These are phyloP conservation scores for Dipus sagitta DNA, from an alignment of 2,797 vertebrate species.

Conservation along the genomic window DNA sequence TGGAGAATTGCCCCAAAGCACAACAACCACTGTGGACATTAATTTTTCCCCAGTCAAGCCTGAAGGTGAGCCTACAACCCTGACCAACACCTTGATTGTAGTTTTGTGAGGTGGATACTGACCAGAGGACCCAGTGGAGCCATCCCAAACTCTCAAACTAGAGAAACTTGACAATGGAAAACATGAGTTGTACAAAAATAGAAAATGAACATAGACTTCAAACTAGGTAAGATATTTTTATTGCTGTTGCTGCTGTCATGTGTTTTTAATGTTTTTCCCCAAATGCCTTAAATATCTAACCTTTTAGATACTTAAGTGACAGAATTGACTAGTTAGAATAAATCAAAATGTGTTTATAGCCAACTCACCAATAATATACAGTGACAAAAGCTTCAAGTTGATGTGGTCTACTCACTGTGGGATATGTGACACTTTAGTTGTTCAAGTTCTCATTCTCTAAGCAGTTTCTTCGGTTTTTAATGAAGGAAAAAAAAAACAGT, in stretches of 20 bases:
- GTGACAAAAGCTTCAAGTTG: background rate
- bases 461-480: slow-evolving; percentile 43
- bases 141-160: background rate
- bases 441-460: slow-evolving; percentile 39
- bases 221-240: background rate
- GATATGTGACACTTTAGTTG: background rate
- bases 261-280: background rate
- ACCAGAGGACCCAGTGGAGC: background rate
- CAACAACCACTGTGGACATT: background rate
- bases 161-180: background rate
- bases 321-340: slow-evolving; percentile 14
- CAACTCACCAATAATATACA: background rate
- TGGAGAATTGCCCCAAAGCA: background rate
- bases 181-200: background rate
- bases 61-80: background rate
- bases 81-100: background rate
- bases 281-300: slow-evolving; percentile 8
- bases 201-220: background rate
- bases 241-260: background rate
- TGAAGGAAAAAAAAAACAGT: background rate
- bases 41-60: background rate
- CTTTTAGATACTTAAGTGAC: background rate
- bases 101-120: background rate
- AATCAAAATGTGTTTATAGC: slow-evolving; percentile 37
- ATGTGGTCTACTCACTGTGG: background rate